These are phyloP conservation scores for Synanthedon tipuliformis DNA, from an alignment of 2,888 invertebrate genomes.

Conservation along the genomic window DNA sequence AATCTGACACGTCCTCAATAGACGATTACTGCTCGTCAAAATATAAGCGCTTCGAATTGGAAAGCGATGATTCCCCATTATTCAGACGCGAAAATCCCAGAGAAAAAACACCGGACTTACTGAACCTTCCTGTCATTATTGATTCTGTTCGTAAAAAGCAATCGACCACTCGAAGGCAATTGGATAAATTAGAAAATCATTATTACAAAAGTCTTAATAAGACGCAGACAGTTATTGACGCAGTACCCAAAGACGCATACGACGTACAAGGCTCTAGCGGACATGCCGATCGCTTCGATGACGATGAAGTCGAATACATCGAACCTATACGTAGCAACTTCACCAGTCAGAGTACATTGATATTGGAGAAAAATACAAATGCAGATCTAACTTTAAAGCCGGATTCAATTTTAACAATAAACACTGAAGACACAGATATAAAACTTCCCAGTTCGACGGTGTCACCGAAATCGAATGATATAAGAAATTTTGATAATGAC, in stretches of 20 bases:
- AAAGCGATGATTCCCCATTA: slow-evolving; percentile 61
- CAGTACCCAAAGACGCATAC: slow-evolving; percentile 58
- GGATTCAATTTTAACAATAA: slow-evolving; percentile 51
- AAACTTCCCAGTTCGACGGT: slow-evolving; percentile 57
- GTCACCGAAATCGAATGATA: slow-evolving; percentile 47
- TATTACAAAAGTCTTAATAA: slow-evolving; percentile 55
- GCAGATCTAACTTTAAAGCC: slow-evolving; percentile 29
- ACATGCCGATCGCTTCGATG: slow-evolving; percentile 46
- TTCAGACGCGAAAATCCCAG: slow-evolving; percentile 41
- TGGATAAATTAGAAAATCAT: slow-evolving; percentile 62
- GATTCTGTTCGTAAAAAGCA: slow-evolving; percentile 60
- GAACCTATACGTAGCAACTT: slow-evolving; percentile 64
- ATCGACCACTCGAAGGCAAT: slow-evolving; percentile 52
- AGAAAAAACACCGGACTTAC: slow-evolving; percentile 55
- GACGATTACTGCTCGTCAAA: slow-evolving; percentile 66
- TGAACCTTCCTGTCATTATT: slow-evolving; percentile 58
- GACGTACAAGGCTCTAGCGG: slow-evolving; percentile 54
- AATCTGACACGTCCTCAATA: slow-evolving; percentile 60
- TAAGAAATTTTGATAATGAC: slow-evolving; percentile 30
- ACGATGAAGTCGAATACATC: slow-evolving; percentile 63
- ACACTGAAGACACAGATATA: slow-evolving; percentile 60
- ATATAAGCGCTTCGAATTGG: slow-evolving; percentile 63
- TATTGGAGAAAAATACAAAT: slow-evolving; percentile 48
- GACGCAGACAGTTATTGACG: slow-evolving; percentile 50
- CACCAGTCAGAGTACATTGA: slow-evolving; percentile 61